Percentiles rank a stretch among this genome's conserved stretches.
phyloP scores from a whole-genome alignment of 2,113 vertebrate genomes.

The Procavia capensis region DNA sequence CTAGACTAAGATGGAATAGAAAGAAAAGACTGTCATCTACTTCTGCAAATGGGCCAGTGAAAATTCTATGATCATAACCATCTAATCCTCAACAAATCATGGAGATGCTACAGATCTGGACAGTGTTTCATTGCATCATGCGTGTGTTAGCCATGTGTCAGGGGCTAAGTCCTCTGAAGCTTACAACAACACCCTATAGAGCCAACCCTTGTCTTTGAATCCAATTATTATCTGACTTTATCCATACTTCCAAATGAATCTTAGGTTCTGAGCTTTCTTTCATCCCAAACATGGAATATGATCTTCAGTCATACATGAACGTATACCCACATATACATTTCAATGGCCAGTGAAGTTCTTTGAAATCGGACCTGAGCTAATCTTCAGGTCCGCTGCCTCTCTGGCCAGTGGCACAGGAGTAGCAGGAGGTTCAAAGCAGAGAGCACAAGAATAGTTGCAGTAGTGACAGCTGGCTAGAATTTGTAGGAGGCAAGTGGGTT shows the following conservation, averaged over 20 bases:
- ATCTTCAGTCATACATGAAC: background rate
- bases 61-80: background rate
- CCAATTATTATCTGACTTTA: background rate
- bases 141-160: background rate
- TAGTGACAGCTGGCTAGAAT: conserved; percentile 26
- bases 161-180: background rate
- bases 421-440: background rate
- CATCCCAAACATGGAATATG: background rate
- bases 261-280: background rate
- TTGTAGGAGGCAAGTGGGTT: conserved; percentile 47
- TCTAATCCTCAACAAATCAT: background rate
- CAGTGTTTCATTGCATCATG: background rate
- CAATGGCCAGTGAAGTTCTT: background rate
- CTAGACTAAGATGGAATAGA: background rate
- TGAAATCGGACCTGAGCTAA: background rate
- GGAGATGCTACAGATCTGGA: background rate
- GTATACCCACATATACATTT: background rate
- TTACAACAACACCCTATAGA: background rate
- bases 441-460: background rate
- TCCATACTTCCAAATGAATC: background rate
- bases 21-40: background rate
- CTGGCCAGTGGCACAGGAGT: background rate
- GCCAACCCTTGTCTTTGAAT: background rate
- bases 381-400: background rate
- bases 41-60: background rate